Conservation (phyloP, 2,888 invertebrate genomes). For the Syrista parreyssii region DNA sequence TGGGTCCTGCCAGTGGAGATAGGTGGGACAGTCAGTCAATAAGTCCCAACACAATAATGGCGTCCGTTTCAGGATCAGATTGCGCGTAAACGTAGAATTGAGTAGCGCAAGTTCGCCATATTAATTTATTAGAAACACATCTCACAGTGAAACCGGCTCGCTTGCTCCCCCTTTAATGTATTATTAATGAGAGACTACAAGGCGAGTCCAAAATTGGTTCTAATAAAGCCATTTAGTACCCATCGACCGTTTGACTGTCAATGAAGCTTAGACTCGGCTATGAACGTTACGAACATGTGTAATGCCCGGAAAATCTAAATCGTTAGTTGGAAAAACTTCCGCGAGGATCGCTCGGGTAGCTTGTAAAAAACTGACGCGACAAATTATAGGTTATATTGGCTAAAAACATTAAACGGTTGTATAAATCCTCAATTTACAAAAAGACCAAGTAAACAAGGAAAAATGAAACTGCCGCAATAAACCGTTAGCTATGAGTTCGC, state of each 20-base stretch:
- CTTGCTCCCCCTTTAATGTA: slow-evolving; percentile 26
- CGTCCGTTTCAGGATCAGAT: background rate
- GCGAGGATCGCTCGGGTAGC: background rate
- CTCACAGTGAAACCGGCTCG: background rate
- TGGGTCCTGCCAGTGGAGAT: background rate
- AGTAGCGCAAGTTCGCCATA: slow-evolving; percentile 37
- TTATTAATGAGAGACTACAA: slow-evolving; percentile 34
- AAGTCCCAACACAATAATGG: background rate
- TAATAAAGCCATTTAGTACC: slow-evolving; percentile 24
- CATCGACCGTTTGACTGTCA: slow-evolving; percentile 10
- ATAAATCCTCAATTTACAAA: background rate
- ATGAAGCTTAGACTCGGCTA: background rate
- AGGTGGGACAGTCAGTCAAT: background rate
- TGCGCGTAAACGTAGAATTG: background rate
- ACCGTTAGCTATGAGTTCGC: background rate
- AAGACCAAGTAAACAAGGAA: background rate
- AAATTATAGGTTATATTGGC: background rate
- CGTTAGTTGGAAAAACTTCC: background rate
- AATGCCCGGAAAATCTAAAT: background rate
- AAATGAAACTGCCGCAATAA: background rate
- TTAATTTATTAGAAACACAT: slow-evolving; percentile 35
- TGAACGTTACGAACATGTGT: background rate
- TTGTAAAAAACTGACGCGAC: background rate
- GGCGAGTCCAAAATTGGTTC: slow-evolving; percentile 18
- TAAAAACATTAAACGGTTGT: background rate